These are phyloP conservation scores for Ichneumoninae sp. DNA, from an alignment of 2,888 invertebrate genomes.

Conservation along the genomic window DNA sequence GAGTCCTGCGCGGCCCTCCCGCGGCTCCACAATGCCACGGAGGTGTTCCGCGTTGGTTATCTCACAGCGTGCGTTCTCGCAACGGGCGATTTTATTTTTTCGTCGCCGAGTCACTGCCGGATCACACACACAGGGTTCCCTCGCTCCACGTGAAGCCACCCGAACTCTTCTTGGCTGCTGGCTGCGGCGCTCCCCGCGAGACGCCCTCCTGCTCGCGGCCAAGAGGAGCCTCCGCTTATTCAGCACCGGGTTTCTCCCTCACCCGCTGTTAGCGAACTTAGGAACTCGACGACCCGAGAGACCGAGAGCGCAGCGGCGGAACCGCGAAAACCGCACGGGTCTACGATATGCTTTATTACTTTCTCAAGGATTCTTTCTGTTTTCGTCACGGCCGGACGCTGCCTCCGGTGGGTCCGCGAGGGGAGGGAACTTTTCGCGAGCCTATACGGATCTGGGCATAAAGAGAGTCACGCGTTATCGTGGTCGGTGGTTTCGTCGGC, in stretches of 20 bases:
- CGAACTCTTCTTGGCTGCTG: conserved; percentile 19
- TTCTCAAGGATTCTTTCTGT: conserved; percentile 16
- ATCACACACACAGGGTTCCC: background rate
- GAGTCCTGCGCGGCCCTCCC: conserved; percentile 65
- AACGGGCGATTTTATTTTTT: conserved; percentile 46
- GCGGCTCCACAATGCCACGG: conserved; percentile 67
- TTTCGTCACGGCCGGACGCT: conserved; percentile 33
- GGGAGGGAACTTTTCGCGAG: background rate
- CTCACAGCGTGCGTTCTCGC: conserved; percentile 70
- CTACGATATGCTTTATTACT: conserved; percentile 17
- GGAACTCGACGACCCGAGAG: background rate
- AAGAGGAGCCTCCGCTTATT: conserved; percentile 5
- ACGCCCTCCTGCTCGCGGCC: conserved; percentile 7
- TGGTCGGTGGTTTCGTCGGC: conserved; percentile 25
- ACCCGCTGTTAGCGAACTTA: conserved; percentile 44
- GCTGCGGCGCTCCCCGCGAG: background rate
- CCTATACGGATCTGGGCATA: background rate
- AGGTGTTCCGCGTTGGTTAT: conserved; percentile 71
- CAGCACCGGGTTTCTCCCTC: conserved; percentile 34
- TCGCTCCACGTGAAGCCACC: conserved; percentile 28
- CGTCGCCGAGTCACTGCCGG: conserved; percentile 60
- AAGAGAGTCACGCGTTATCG: conserved; percentile 43
- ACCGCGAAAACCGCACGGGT: conserved; percentile 40
- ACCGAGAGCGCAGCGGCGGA: conserved; percentile 9
- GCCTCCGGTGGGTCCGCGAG: conserved; percentile 14